phyloP scores from a whole-genome alignment of 2,113 vertebrate genomes.

The Todiramphus saurophagus region DNA sequence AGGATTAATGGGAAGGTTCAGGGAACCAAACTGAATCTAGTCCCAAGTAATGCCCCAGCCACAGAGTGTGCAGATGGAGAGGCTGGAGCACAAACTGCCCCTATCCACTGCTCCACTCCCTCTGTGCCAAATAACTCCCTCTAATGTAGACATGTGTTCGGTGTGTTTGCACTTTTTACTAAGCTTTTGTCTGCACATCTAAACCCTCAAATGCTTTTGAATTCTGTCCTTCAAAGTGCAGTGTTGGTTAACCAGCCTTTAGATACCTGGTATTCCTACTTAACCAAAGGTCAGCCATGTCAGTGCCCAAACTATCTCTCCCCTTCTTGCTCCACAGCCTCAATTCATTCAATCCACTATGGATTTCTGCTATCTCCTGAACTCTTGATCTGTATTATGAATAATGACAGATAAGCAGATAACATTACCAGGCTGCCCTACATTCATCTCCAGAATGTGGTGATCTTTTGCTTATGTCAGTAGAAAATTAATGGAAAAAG shows the following conservation, averaged over 20 bases:
- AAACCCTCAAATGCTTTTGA: background rate
- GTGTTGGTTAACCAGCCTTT: background rate
- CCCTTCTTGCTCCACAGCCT: background rate
- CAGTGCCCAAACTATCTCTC: background rate
- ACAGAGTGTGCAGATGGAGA: accelerated
- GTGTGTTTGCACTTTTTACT: background rate
- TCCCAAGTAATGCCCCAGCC: background rate
- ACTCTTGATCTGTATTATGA: slow-evolving; percentile 3
- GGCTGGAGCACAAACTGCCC: background rate
- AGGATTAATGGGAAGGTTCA: background rate
- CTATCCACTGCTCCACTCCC: background rate
- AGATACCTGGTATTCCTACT: background rate
- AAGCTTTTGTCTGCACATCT: background rate
- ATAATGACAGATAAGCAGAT: slow-evolving; percentile 15
- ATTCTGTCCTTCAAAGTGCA: background rate
- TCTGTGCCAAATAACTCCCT: background rate
- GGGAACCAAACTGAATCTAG: background rate
- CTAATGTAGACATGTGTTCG: background rate
- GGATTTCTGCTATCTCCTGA: background rate
- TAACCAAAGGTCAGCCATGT: background rate
- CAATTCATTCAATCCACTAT: background rate
- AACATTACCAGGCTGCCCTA: background rate
- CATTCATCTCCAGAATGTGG: background rate
- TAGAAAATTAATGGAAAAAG: slow-evolving; percentile 19
- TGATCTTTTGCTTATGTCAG: background rate